These are phyloP conservation scores for Adineta ricciae DNA, from an alignment of 2,888 invertebrate species.

Conservation along the genomic window DNA sequence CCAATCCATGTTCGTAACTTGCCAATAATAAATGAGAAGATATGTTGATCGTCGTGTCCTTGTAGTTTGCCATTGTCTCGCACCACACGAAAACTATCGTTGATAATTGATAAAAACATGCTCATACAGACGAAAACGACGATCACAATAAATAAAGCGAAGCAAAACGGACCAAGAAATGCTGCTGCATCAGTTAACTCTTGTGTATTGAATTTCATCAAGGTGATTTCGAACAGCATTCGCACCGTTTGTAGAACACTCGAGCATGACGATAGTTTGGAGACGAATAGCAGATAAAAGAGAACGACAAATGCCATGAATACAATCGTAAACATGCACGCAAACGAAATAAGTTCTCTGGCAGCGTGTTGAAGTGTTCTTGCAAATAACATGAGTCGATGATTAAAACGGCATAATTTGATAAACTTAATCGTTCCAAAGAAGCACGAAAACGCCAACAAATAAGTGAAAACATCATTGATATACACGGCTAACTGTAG, in stretches of 20 bases:
- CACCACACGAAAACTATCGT: slow-evolving; percentile 18
- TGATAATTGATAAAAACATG: slow-evolving; percentile 25
- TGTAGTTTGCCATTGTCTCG: background rate
- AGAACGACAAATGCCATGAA: slow-evolving; percentile 18
- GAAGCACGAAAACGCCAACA: background rate
- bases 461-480: background rate
- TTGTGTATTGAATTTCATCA: no score
- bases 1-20: no score
- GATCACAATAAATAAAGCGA: slow-evolving; percentile 18
- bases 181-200: background rate
- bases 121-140: slow-evolving; percentile 15
- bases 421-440: slow-evolving; percentile 21
- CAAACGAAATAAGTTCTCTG: slow-evolving; percentile 1
- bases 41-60: background rate
- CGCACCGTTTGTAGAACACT: no score
- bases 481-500: slow-evolving; percentile 18
- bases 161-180: slow-evolving; percentile 15
- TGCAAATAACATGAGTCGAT: slow-evolving; percentile 12
- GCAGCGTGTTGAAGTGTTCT: slow-evolving; percentile 10
- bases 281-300: no score
- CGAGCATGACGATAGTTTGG: no score
- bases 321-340: slow-evolving; percentile 18
- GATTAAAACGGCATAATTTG: slow-evolving; percentile 23
- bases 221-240: no score
- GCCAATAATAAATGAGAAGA: no score